These are phyloP conservation scores for Rhagonycha fulva DNA, from an alignment of 2,888 invertebrate genomes.

Conservation along the genomic window DNA sequence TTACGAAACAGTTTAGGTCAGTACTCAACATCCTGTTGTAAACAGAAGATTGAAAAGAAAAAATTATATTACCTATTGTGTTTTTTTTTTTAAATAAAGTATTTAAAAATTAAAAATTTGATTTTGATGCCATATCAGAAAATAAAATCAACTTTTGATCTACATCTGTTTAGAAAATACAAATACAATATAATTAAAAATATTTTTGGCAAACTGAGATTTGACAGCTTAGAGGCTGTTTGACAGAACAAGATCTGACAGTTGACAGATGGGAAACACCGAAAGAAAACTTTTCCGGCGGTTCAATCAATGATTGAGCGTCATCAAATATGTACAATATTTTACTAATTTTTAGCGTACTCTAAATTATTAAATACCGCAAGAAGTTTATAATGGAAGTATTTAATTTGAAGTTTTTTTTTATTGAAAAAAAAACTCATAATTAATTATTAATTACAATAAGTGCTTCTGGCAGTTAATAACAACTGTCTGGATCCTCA, in stretches of 20 bases:
- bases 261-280: background rate
- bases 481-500: background rate
- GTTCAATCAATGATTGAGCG: background rate
- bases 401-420: background rate
- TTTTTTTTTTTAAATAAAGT: too few relatives aligned
- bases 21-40: background rate
- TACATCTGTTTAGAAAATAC: too few relatives aligned
- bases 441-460: background rate
- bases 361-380: background rate
- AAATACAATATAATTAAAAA: too few relatives aligned
- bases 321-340: background rate
- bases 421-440: background rate
- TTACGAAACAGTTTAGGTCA: background rate
- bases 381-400: background rate
- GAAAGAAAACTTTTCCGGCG: background rate
- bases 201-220: too few relatives aligned
- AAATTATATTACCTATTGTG: too few relatives aligned
- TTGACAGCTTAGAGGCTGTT: too few relatives aligned
- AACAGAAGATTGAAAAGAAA: too few relatives aligned
- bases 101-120: too few relatives aligned
- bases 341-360: background rate
- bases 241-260: background rate
- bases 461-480: background rate
- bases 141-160: too few relatives aligned
- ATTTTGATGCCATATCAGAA: too few relatives aligned